Evolutionary conservation across 2,797 vertebrate genomes (phyloP), one percentile per base, ranked within the genome.

Genomic region (Sebastes cheni): DNA sequence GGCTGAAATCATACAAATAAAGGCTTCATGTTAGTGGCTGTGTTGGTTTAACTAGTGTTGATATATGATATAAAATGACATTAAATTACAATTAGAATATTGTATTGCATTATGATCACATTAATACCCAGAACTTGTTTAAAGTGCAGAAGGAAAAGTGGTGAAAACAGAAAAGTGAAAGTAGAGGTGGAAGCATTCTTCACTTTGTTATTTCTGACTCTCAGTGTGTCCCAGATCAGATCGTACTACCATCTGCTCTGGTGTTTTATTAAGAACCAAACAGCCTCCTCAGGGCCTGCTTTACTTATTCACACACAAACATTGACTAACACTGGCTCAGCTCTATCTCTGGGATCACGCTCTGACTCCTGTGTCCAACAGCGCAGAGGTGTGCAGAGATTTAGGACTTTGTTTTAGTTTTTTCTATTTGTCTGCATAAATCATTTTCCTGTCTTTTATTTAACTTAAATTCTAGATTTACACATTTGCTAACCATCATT

Each of bases 241-340:
- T 88, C 84, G 81, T 30, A 29, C 71, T 1, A 74, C 86, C 86
- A 88, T 90, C 88, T 90, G 86, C 77, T 81, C 61, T 80, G 50
- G 72, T 86, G 84, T 83, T 88, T 88, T 83, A 88, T 88, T 90
- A 64, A 90, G 79, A 83, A 46, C 36, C 65, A 84, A 81, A 71
- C 68, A 62, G 58, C 9, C 61, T 86, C 77, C 74, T 82, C 77
- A 12, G 72, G 80, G 72, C 77, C 60, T 64, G 68, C 50, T 85
- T 85, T 65, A 80, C 56, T 82, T 85, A 79, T 80, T 83, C 73
- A 76, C 70, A 50, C 22, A 58, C 56, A 67, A 20, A 64, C 34
- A 58, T 12, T 70, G 23, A 66, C 25, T 72, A 50, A 58, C 27
- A 34, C 70, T 9, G 29, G 29, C 72, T 67, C 72, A 60, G 39